These are phyloP conservation scores for Trisateles emortualis DNA, from an alignment of 2,888 invertebrate species.

Conservation along the genomic window DNA sequence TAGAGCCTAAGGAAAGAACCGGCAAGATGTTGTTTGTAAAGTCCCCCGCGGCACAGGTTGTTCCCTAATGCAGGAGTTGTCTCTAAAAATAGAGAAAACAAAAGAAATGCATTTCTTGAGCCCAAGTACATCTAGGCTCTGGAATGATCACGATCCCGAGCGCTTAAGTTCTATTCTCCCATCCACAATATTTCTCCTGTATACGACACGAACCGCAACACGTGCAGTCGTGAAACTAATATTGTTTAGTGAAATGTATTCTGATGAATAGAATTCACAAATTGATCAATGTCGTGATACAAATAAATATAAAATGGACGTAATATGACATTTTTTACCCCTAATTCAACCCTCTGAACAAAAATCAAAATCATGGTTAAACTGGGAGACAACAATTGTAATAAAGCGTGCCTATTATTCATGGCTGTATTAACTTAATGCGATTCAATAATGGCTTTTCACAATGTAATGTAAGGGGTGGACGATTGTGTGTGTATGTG, in stretches of 20 bases:
- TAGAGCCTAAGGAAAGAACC: too few species aligned
- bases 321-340: conserved; percentile 30
- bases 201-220: too few species aligned
- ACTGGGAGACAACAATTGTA: conserved; percentile 58
- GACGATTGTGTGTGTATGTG: conserved; percentile 24
- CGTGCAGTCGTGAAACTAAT: too few species aligned
- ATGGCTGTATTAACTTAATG: conserved; percentile 69
- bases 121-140: too few species aligned
- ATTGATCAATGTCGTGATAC: conserved; percentile 37
- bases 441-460: conserved; percentile 64
- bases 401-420: conserved; percentile 68
- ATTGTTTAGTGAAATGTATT: background rate
- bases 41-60: too few species aligned
- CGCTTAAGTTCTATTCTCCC: too few species aligned
- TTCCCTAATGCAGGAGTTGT: too few species aligned
- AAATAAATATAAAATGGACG: conserved; percentile 33
- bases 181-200: too few species aligned
- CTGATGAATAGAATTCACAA: conserved; percentile 2
- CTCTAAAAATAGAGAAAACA: too few species aligned
- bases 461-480: conserved; percentile 42
- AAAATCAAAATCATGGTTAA: conserved; percentile 57
- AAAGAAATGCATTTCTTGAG: too few species aligned
- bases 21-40: too few species aligned
- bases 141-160: too few species aligned
- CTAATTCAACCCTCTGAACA: conserved; percentile 48